These are phyloP conservation scores for Calyptomena viridis DNA, from an alignment of 2,113 vertebrate species.

Conservation along the genomic window DNA sequence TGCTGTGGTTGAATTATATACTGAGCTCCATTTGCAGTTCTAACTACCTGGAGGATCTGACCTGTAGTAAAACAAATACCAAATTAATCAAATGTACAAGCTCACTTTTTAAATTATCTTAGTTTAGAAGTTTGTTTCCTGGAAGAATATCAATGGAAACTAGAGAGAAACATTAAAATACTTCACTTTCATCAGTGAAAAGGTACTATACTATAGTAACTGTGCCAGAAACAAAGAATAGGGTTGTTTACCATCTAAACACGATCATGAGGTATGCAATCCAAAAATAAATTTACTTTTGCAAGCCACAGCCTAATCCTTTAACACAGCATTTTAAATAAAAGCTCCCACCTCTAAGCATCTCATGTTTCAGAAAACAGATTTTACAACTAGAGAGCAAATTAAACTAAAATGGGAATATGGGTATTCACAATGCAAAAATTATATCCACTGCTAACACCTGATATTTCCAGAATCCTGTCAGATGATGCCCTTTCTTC, in stretches of 20 bases:
- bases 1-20: constrained; percentile 96
- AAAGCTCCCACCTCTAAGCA: background rate
- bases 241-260: background rate
- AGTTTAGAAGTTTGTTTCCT: background rate
- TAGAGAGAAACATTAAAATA: background rate
- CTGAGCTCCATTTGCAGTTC: constrained; percentile 91
- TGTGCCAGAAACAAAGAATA: background rate
- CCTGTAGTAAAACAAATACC: constrained; percentile 72
- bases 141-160: background rate
- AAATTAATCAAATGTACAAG: background rate
- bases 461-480: background rate
- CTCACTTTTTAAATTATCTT: background rate
- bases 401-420: background rate
- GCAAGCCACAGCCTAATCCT: background rate
- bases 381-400: background rate
- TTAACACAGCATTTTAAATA: background rate
- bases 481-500: background rate
- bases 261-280: background rate
- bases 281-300: background rate
- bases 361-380: background rate
- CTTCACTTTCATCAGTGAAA: background rate
- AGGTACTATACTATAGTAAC: background rate
- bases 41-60: constrained; percentile 94
- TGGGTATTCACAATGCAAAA: background rate
- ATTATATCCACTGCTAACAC: background rate